Base-by-base conservation (phyloP, 1,140 invertebrate genomes). In the Chymomyza costata region DNA sequence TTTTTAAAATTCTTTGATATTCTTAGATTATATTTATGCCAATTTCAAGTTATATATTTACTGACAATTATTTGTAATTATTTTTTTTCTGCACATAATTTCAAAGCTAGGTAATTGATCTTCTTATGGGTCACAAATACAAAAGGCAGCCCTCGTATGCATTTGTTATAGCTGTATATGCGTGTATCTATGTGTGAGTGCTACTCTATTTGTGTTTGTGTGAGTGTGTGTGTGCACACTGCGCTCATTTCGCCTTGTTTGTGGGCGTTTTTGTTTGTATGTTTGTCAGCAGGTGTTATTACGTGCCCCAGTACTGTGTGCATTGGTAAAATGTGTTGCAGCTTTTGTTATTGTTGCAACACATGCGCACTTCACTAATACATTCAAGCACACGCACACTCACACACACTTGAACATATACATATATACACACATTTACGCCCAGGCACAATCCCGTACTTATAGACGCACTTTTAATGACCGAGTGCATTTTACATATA, bases 241-340 rank as follows among this genome's bases (percentile, higher is more conserved):
- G 43, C 48, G 63, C 66, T 71, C 71, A 66, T 71, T 78, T 71
- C 67, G 52, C 63, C 50, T 59, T 78, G 71, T 71, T 71, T 78
- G 66, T 38, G 46, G 71, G 62, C 40, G 66, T 80, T 71, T 39
- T 70, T 71, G 66, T 70, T 60, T 66, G 62, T 67, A 65, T 73
- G 70, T 52, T 78, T 70, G 73, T 78, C 68, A 70, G 62, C 66
- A 78, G 73, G 71, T 80, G 73, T 78, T 78, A 78, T 78, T 78
- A 64, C 65, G 54, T 80, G 64, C 67, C 67, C 67, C 49, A 61
- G 51, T 54, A 58, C 45, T 60, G 73, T 62, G 70, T 80, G 65
- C 68, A 61, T 65, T 64, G 59, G 45, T 58, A 76, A 80, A 80
- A 73, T 73, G 67, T 58, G 71, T 71, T 54, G 35, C 57, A 55